phyloP scores from a whole-genome alignment of 2,888 invertebrate species.

The Euplexia lucipara region DNA sequence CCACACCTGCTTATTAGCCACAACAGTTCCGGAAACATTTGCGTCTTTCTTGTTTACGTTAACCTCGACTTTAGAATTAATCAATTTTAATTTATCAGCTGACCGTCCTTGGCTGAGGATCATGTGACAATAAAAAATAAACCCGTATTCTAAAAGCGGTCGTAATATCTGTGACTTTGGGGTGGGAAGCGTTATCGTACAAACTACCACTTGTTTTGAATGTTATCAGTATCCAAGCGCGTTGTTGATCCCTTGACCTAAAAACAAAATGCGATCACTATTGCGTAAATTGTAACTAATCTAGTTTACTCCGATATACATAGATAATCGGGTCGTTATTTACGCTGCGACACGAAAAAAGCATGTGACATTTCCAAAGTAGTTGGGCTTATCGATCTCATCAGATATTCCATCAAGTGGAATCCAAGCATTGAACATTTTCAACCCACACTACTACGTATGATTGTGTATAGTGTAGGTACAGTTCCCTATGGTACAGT shows the following conservation, averaged over 20 bases:
- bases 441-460: not conserved
- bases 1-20: conserved; percentile 16
- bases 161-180: conserved; percentile 3
- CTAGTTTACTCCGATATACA: conserved; percentile 30
- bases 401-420: conserved; percentile 34
- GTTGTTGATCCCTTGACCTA: conserved; percentile 58
- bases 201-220: conserved; percentile 26
- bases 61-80: conserved; percentile 42
- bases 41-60: conserved; percentile 33
- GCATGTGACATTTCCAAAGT: conserved; percentile 10
- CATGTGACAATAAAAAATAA: not conserved
- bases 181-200: conserved; percentile 29
- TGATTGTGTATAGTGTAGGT: no score
- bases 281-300: conserved; percentile 54
- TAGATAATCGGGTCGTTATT: conserved; percentile 43
- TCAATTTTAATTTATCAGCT: conserved; percentile 24
- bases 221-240: conserved; percentile 48
- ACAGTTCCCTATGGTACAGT: not conserved
- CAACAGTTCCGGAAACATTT: conserved; percentile 45
- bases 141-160: not conserved
- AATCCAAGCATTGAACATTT: conserved; percentile 16
- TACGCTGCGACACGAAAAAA: conserved; percentile 3
- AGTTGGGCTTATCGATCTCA: conserved; percentile 30
- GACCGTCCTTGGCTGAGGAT: conserved; percentile 19
- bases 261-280: conserved; percentile 44